A percentile compares a stretch with the other conserved stretches of the same genome.
Conservation (phyloP, 1,140 invertebrate species). For the Aphidius gifuensis region DNA sequence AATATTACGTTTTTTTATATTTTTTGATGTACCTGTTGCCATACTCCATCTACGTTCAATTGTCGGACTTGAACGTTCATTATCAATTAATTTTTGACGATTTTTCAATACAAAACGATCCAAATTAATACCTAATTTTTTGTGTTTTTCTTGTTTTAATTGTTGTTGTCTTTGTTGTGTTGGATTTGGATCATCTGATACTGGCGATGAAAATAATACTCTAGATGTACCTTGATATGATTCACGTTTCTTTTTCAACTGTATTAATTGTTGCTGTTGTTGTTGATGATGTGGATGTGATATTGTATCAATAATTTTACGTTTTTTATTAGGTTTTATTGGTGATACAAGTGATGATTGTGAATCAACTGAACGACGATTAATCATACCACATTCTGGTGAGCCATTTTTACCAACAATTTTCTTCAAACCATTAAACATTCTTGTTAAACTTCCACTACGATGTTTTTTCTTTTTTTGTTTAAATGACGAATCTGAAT, state of each 20-base stretch:
- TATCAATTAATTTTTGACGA: constrained; percentile 36
- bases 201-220: constrained; percentile 32
- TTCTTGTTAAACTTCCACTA: constrained; percentile 73
- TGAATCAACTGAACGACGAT: constrained; percentile 30
- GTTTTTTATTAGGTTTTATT: constrained; percentile 61
- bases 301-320: constrained; percentile 53
- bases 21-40: constrained; percentile 29
- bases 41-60: constrained; percentile 48
- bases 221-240: constrained; percentile 35
- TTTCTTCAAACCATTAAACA: constrained; percentile 74
- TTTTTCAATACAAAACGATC: constrained; percentile 44
- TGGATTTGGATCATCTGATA: constrained; percentile 36
- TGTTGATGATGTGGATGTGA: constrained; percentile 39
- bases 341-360: constrained; percentile 50
- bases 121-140: constrained; percentile 45
- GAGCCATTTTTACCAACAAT: constrained; percentile 63
- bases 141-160: constrained; percentile 44
- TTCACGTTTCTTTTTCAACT: constrained; percentile 54
- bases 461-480: constrained; percentile 69
- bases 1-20: constrained; percentile 34
- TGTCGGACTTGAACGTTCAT: constrained; percentile 20
- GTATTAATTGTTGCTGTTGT: constrained; percentile 40
- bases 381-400: constrained; percentile 40
- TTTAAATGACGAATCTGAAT: constrained; percentile 49
- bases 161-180: constrained; percentile 33